Evolutionary conservation across 2,888 invertebrate species (phyloP).

Genomic region (Ornithoptera priamus): DNA sequence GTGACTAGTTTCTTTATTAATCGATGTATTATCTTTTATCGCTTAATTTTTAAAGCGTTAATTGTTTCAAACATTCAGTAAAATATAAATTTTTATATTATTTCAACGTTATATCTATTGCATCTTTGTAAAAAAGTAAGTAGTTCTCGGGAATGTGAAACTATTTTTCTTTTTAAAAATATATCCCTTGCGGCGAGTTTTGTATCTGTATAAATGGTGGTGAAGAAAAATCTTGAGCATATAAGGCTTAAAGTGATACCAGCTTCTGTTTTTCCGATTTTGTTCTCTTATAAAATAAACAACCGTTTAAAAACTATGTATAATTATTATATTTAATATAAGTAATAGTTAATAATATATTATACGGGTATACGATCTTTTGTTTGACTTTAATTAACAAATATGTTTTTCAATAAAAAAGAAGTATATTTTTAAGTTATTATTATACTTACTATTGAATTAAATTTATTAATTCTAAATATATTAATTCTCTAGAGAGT

Average conservation of each 20-base stretch:
- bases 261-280: constrained; percentile 19
- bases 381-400: too few relatives aligned
- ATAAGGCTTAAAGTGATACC: constrained; percentile 22
- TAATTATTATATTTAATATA: too few relatives aligned
- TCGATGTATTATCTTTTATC: neutral
- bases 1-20: neutral
- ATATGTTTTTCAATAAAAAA: too few relatives aligned
- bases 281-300: neutral
- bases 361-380: too few relatives aligned
- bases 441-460: too few relatives aligned
- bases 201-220: constrained; percentile 24
- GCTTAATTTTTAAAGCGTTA: neutral
- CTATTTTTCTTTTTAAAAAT: constrained; percentile 27
- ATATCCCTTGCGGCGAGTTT: constrained; percentile 26
- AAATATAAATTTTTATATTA: neutral
- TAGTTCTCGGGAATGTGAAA: constrained; percentile 25
- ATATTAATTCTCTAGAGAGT: too few relatives aligned
- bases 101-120: neutral
- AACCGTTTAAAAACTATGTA: neutral
- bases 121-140: constrained; percentile 17
- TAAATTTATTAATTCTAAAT: too few relatives aligned
- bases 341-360: too few relatives aligned
- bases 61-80: neutral
- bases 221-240: constrained; percentile 27
- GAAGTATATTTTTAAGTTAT: too few relatives aligned